phyloP scores from a whole-genome alignment of 1,140 invertebrate species.

The Drosophila triauraria region DNA sequence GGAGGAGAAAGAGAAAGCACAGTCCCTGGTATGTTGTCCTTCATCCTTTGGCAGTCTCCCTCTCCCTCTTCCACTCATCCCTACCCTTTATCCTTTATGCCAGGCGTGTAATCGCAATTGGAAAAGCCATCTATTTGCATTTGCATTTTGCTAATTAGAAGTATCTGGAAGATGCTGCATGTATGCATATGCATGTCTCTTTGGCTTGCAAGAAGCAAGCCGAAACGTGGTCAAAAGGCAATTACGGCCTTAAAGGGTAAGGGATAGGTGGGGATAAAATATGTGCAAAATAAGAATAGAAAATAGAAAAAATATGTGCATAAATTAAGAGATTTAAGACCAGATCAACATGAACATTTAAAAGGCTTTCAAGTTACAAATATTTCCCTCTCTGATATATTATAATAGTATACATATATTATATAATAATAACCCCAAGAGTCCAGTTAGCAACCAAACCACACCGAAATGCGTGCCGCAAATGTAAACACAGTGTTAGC shows the following conservation, averaged over 20 bases:
- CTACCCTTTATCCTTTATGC: not conserved
- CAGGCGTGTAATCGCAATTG: slow-evolving; percentile 19
- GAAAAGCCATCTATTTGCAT: slow-evolving; percentile 34
- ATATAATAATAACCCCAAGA: not conserved
- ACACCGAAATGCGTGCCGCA: slow-evolving; percentile 45
- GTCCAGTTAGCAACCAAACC: slow-evolving; percentile 40
- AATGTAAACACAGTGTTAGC: slow-evolving; percentile 23
- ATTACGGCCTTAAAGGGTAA: slow-evolving; percentile 12
- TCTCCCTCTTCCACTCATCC: not conserved
- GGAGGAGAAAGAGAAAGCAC: slow-evolving; percentile 1
- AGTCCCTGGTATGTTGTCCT: slow-evolving; percentile 1
- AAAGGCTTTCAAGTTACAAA: not conserved
- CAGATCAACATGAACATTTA: not conserved
- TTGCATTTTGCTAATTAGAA: slow-evolving; percentile 28
- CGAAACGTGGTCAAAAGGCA: slow-evolving; percentile 30
- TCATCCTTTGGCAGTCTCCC: slow-evolving; percentile 2
- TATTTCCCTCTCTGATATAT: not conserved
- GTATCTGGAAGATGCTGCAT: slow-evolving; percentile 10
- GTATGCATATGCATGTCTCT: slow-evolving; percentile 12
- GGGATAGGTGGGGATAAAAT: not conserved
- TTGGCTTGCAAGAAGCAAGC: not conserved
- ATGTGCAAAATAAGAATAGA: not conserved
- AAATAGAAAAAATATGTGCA: not conserved
- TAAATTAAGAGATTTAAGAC: no score
- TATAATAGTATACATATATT: no score